Base-by-base conservation (phyloP, 2,888 invertebrate genomes). In the Patella caerulea region DNA sequence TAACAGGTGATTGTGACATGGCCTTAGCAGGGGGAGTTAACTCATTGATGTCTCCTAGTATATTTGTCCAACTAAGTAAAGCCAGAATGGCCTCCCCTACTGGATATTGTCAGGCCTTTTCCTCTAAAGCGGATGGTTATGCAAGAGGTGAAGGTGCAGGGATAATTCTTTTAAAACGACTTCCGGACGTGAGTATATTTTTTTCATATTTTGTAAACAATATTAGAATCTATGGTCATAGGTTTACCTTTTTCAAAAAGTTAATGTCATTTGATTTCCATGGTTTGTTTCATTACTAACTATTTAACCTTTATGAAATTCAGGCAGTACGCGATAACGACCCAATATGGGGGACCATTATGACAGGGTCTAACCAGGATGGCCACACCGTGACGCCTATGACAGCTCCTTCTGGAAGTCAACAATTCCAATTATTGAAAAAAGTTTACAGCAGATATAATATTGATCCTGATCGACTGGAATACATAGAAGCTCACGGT, bases 91-190 rank as follows among this genome's bases (percentile, higher is more conserved):
- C 85, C 72, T 87, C 88, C 3, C 79, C 83, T 1, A 82, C 80
- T 2, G 88, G 87, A 17, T 84, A 84, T 76, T 86, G 86, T 72
- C 84, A 86, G 70, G 79, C 86, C 11, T 87, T 86, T 79, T 83
- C 83, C 55, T 79, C 75, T 56, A 81, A 82, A 17, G 86, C 86
- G 0, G 87, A 88, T 72, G 88, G 88, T 0, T 87, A 87, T 74
- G 84, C 85, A n/a, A 54, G 86, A 54, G 86, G 87, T 45, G 87
- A 87, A 78, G 88, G 88, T 2, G 84, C 86, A 76, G 88, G 87
- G 0, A 78, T 87, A 5, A 82, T 88, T 45, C 80, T 88, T 17
- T 79, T 88, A 12, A 87, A 87, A 77, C 75, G 77, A 65, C 76
- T 83, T 3, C 77, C 79, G 65, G 78, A 84, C 24, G 87, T 87